Conservation (phyloP, 2,113 vertebrate species). For the Hylia prasina region DNA sequence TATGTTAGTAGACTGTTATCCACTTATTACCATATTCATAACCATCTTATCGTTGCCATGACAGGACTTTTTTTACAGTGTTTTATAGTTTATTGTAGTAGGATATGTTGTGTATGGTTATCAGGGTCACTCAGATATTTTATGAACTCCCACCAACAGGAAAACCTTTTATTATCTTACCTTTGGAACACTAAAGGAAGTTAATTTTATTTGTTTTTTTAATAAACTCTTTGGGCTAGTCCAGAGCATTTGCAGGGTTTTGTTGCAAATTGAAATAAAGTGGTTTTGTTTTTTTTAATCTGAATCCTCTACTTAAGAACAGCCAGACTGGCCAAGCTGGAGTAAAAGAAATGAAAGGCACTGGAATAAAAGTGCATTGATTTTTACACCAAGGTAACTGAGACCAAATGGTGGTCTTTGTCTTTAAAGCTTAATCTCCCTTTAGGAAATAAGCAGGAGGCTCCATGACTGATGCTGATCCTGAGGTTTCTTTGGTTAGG, state of each 20-base stretch:
- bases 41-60: not conserved
- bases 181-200: not conserved
- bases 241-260: not conserved
- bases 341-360: not conserved
- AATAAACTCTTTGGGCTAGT: not conserved
- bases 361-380: not conserved
- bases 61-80: not conserved
- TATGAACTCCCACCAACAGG: not conserved
- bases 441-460: slow-evolving; percentile 16
- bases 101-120: not conserved
- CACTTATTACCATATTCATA: not conserved
- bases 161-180: not conserved
- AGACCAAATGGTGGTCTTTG: not conserved
- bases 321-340: not conserved
- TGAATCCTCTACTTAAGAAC: not conserved
- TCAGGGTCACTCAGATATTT: not conserved
- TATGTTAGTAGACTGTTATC: not conserved
- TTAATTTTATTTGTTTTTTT: not conserved
- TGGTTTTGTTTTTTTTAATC: not conserved
- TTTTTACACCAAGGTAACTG: slow-evolving; percentile 25
- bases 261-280: not conserved
- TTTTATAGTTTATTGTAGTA: not conserved
- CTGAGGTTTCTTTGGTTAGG: slow-evolving; percentile 38
- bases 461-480: slow-evolving; percentile 47
- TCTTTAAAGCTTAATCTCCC: slow-evolving; percentile 42